Evolutionary conservation across 2,113 vertebrate genomes (phyloP).

Genomic region (Pheucticus melanocephalus): DNA sequence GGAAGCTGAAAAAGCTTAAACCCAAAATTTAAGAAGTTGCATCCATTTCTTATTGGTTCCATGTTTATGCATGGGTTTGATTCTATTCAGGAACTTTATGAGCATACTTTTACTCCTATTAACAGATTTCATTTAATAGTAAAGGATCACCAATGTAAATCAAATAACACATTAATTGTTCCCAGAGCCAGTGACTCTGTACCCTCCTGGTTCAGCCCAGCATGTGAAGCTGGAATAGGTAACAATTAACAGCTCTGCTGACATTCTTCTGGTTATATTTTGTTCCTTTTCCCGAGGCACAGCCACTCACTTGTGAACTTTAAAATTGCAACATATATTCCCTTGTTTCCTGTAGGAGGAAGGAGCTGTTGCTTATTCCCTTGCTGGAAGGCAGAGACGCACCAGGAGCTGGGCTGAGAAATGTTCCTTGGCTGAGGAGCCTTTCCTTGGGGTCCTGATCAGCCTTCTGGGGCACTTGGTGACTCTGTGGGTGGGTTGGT

Average conservation of each 20-base stretch:
- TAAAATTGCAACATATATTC: background rate
- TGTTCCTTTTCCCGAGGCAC: background rate
- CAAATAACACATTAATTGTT: background rate
- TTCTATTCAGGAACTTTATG: background rate
- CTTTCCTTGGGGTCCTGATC: background rate
- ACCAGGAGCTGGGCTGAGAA: background rate
- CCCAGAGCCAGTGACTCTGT: background rate
- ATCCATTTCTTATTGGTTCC: background rate
- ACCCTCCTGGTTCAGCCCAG: background rate
- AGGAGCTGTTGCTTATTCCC: background rate
- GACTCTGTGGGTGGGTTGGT: background rate
- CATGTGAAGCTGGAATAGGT: background rate
- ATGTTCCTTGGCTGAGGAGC: background rate
- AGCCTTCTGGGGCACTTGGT: background rate
- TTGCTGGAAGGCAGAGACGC: background rate
- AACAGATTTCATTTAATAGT: conserved; percentile 10
- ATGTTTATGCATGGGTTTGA: background rate
- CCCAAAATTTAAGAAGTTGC: background rate
- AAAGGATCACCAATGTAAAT: background rate
- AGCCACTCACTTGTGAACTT: background rate
- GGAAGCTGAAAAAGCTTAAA: background rate
- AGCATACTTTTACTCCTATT: background rate
- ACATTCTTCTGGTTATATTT: background rate
- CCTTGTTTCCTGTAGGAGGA: background rate
- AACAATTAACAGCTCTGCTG: background rate